Conservation (phyloP, 2,797 vertebrate genomes). For the Diplodus sargus region DNA sequence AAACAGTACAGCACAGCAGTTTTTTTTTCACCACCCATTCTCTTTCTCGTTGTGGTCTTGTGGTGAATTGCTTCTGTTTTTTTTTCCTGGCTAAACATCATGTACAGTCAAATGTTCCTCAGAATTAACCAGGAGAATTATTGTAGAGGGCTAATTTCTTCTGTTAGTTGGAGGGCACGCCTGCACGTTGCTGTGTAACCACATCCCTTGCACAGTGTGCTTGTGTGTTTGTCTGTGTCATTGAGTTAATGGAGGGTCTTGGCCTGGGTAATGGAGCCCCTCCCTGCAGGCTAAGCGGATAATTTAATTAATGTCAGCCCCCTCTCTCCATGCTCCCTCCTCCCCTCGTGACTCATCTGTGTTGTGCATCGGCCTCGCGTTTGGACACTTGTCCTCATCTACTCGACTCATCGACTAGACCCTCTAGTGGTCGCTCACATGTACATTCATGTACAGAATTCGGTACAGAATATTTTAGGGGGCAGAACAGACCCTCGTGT, state of each 20-base stretch:
- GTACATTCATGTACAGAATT: constrained; percentile 1
- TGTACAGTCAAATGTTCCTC: constrained; percentile 5
- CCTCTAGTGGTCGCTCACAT: not conserved
- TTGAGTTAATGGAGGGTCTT: constrained; percentile 80
- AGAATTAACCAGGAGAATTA: not conserved
- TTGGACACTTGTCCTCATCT: constrained; percentile 40
- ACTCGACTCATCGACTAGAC: constrained; percentile 18
- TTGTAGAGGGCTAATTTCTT: not conserved
- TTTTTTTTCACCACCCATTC: not conserved
- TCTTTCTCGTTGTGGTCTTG: not conserved
- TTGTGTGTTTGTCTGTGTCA: constrained; percentile 55
- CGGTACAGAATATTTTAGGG: not conserved
- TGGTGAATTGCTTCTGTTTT: not conserved
- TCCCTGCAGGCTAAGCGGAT: constrained; percentile 68
- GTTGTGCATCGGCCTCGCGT: constrained; percentile 40
- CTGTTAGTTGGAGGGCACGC: not conserved
- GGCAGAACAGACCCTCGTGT: not conserved
- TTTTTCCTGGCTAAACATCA: constrained; percentile 2
- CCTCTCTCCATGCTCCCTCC: constrained; percentile 37
- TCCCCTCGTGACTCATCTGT: constrained; percentile 58
- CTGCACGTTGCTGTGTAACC: constrained; percentile 9
- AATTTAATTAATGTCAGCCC: constrained; percentile 80
- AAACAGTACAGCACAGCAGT: not conserved
- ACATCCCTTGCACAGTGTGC: not conserved
- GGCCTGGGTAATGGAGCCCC: constrained; percentile 78